Evolutionary conservation across 2,113 vertebrate species (phyloP).

Genomic region (Capreolus pygargus): DNA sequence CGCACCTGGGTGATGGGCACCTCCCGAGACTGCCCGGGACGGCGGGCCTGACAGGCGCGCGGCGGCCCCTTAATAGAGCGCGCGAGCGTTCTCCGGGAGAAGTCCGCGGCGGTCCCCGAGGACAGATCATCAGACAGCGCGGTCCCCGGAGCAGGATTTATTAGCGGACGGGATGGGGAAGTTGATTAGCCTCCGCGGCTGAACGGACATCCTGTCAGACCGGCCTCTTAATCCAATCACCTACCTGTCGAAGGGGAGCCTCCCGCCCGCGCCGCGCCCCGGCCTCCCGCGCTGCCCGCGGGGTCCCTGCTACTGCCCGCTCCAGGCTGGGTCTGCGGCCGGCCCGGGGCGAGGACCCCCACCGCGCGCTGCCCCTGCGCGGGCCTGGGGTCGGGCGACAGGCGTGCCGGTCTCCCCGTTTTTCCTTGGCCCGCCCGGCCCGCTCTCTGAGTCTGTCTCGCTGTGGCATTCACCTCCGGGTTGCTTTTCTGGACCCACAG

Average conservation of each 20-base stretch:
- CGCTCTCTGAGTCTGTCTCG: not conserved
- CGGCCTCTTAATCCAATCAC: constrained; percentile 86
- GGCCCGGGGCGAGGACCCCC: accelerated
- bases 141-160: constrained; percentile 85
- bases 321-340: not conserved
- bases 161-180: constrained; percentile 86
- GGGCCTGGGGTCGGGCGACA: accelerated
- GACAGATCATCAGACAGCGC: constrained; percentile 87
- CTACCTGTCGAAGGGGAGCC: constrained; percentile 81
- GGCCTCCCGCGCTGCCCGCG: not conserved
- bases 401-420: not conserved
- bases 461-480: not conserved
- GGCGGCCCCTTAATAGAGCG: constrained; percentile 86
- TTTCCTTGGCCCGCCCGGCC: too few relatives aligned
- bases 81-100: constrained; percentile 78
- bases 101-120: constrained; percentile 86
- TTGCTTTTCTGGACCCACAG: not conserved
- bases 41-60: constrained; percentile 80
- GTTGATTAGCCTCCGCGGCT: constrained; percentile 84
- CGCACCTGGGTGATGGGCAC: constrained; percentile 84
- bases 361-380: accelerated
- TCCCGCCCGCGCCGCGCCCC: not conserved
- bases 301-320: not conserved
- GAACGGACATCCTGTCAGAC: constrained; percentile 86
- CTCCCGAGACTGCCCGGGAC: constrained; percentile 82